Percentiles rank a stretch among this genome's conserved stretches.
Evolutionary conservation across 2,797 vertebrate genomes (phyloP).

Genomic region (Enteromius thamalakanensis): DNA sequence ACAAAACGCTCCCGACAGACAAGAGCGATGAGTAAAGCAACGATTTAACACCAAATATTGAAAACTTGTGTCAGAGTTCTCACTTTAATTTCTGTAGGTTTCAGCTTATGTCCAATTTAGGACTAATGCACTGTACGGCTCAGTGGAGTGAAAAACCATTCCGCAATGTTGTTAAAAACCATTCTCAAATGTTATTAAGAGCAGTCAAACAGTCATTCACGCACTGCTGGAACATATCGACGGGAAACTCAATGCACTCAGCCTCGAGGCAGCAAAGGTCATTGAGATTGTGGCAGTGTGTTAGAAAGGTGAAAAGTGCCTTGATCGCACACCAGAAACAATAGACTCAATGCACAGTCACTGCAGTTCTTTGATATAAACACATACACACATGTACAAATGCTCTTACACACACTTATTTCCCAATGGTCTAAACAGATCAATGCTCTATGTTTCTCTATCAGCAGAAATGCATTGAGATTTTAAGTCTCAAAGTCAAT

Average conservation of each 20-base stretch:
- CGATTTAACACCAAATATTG: constrained; percentile 22
- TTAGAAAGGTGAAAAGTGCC: constrained; percentile 2
- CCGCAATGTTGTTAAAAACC: constrained; percentile 43
- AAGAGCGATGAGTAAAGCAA: not conserved
- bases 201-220: constrained; percentile 50
- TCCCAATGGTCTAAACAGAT: constrained; percentile 26
- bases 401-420: not conserved
- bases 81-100: constrained; percentile 29
- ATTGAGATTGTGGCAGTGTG: not conserved
- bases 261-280: constrained; percentile 33
- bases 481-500: constrained; percentile 20
- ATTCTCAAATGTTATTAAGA: constrained; percentile 49
- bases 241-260: constrained; percentile 32
- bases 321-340: constrained; percentile 26
- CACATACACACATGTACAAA: not conserved
- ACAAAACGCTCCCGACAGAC: not conserved
- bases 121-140: constrained; percentile 18
- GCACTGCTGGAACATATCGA: constrained; percentile 42
- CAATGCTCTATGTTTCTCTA: constrained; percentile 12
- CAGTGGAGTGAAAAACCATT: constrained; percentile 49
- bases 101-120: constrained; percentile 37
- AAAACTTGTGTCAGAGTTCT: constrained; percentile 7
- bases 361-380: constrained; percentile 33
- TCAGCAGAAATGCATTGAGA: constrained; percentile 13
- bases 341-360: not conserved